Percentiles rank a stretch among this genome's conserved stretches.
These are phyloP conservation scores for Rotaria macrura DNA, from an alignment of 2,888 invertebrate species.

Conservation along the genomic window DNA sequence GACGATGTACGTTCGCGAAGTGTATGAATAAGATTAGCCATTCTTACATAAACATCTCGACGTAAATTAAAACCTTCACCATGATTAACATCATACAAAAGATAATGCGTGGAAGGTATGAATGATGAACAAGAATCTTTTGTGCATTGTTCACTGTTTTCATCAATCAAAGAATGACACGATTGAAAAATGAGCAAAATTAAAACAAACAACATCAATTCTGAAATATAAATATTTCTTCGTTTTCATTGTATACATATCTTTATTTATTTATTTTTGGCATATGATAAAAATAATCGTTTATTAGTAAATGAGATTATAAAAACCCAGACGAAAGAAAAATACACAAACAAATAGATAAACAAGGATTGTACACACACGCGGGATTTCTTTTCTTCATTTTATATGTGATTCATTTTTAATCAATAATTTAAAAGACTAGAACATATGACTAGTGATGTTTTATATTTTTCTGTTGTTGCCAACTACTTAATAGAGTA, in stretches of 20 bases:
- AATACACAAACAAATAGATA: neutral
- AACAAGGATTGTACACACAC: neutral
- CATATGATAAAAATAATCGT: neutral
- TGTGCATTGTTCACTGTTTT: neutral
- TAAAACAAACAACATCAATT: neutral
- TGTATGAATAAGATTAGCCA: conserved; percentile 69
- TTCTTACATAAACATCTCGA: conserved; percentile 84
- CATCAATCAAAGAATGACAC: neutral
- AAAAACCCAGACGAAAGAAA: neutral
- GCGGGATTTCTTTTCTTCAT: neutral
- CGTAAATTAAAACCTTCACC: conserved; percentile 92
- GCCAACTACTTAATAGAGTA: conserved; percentile 20
- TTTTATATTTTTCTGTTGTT: neutral
- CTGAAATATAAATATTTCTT: neutral
- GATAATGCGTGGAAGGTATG: conserved; percentile 58
- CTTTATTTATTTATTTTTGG: neutral
- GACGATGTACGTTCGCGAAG: conserved; percentile 51
- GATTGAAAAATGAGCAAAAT: neutral
- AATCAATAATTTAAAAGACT: neutral
- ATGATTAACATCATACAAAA: conserved; percentile 79
- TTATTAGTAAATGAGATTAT: neutral
- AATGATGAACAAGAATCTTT: neutral
- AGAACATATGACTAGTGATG: neutral
- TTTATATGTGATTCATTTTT: neutral
- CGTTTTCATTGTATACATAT: neutral